These are phyloP conservation scores for Lycaon pictus DNA, from an alignment of 2,113 vertebrate genomes.

Conservation along the genomic window DNA sequence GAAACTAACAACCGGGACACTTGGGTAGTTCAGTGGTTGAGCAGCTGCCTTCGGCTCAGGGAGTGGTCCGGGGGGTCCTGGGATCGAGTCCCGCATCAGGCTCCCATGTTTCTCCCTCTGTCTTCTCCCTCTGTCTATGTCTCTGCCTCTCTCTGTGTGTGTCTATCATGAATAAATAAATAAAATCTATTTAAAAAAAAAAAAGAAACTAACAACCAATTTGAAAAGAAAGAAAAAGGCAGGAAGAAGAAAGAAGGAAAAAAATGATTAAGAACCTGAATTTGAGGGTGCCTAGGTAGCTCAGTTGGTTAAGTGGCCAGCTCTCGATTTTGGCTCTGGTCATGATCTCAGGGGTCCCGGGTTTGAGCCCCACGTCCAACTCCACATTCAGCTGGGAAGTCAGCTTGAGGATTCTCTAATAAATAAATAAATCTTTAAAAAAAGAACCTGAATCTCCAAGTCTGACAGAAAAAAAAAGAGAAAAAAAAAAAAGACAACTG, in stretches of 20 bases:
- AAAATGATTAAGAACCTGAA: neutral
- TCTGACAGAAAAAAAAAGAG: neutral
- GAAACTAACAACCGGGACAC: neutral
- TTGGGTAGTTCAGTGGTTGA: too few relatives aligned
- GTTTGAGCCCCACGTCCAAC: neutral
- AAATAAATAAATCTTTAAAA: neutral
- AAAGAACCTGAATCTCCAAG: neutral
- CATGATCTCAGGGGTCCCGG: neutral
- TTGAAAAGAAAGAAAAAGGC: neutral
- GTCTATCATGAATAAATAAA: too few relatives aligned
- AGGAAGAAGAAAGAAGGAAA: neutral
- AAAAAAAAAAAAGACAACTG: neutral
- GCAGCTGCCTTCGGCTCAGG: too few relatives aligned
- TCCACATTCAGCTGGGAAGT: neutral
- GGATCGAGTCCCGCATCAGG: too few relatives aligned
- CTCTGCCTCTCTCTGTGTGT: too few relatives aligned
- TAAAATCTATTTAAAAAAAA: too few relatives aligned
- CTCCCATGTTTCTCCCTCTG: too few relatives aligned
- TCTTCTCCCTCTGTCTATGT: too few relatives aligned
- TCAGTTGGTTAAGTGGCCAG: neutral
- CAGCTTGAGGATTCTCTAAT: neutral
- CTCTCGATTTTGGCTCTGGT: neutral
- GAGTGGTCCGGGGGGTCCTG: too few relatives aligned
- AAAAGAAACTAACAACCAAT: neutral
- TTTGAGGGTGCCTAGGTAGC: neutral